These are phyloP conservation scores for Marmota flaviventris DNA, from an alignment of 2,113 vertebrate genomes.

Conservation along the genomic window DNA sequence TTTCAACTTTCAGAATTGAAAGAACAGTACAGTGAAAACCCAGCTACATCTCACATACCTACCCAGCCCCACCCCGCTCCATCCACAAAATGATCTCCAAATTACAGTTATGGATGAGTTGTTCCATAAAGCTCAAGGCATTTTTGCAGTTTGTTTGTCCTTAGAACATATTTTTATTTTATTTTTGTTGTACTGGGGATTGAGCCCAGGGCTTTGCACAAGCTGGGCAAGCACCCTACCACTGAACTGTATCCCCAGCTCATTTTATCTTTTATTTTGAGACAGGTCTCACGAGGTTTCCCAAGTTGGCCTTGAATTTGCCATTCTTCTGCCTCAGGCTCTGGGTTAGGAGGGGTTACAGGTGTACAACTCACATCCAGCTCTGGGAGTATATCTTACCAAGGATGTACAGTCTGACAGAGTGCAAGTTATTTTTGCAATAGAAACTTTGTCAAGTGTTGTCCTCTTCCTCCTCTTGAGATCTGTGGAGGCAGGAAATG, in stretches of 20 bases:
- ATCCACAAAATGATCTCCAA: not conserved
- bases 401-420: not conserved
- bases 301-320: not conserved
- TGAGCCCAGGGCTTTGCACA: not conserved
- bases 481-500: not conserved
- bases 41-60: accelerated
- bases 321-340: not conserved
- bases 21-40: not conserved
- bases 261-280: not conserved
- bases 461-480: not conserved
- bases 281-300: not conserved
- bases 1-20: not conserved
- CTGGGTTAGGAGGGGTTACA: not conserved
- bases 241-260: not conserved
- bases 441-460: not conserved
- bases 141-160: not conserved
- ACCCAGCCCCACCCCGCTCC: not conserved
- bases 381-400: not conserved
- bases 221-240: not conserved
- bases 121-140: not conserved
- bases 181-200: not conserved
- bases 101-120: not conserved
- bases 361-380: not conserved
- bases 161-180: not conserved
- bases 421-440: not conserved